A percentile compares a stretch with the other conserved stretches of the same genome.
Conservation (phyloP, 2,888 invertebrate genomes). For the Portevinia maculata region DNA sequence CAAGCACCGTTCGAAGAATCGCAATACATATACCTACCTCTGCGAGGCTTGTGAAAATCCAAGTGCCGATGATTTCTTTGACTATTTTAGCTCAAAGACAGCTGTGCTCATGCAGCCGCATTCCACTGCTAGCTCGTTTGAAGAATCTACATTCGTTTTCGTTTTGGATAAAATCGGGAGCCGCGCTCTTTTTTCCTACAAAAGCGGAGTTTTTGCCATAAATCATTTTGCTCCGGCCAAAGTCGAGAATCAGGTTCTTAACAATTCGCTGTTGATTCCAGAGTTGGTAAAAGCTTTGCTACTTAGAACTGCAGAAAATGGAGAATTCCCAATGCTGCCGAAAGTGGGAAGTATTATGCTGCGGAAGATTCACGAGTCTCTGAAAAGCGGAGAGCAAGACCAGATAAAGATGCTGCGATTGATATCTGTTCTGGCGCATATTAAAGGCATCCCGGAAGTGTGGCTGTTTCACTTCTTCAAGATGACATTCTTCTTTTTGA, state of each 20-base stretch:
- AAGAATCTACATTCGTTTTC: slow-evolving; percentile 44
- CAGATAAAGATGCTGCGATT: slow-evolving; percentile 71
- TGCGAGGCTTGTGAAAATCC: slow-evolving; percentile 60
- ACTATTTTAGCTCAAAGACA: slow-evolving; percentile 11
- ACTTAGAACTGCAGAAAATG: slow-evolving; percentile 25
- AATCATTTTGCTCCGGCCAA: slow-evolving; percentile 55
- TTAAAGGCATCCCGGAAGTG: slow-evolving; percentile 76
- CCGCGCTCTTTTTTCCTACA: slow-evolving; percentile 29
- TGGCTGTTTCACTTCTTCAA: slow-evolving; percentile 81
- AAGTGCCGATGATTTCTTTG: not conserved
- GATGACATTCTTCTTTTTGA: slow-evolving; percentile 80
- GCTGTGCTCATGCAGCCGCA: slow-evolving; percentile 30
- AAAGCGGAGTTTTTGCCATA: slow-evolving; percentile 54
- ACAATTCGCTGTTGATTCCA: slow-evolving; percentile 31
- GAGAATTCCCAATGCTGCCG: slow-evolving; percentile 51
- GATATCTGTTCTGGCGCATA: slow-evolving; percentile 68
- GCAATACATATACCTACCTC: slow-evolving; percentile 35
- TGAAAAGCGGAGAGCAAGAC: slow-evolving; percentile 47
- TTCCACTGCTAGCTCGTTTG: not conserved
- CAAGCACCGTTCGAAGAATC: slow-evolving; percentile 4
- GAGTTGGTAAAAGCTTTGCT: slow-evolving; percentile 49
- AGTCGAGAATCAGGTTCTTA: slow-evolving; percentile 43
- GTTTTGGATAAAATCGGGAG: slow-evolving; percentile 51
- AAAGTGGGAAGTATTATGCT: slow-evolving; percentile 65
- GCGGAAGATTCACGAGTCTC: slow-evolving; percentile 39